phyloP scores from a whole-genome alignment of 2,888 invertebrate species.

The Neoascia interrupta region DNA sequence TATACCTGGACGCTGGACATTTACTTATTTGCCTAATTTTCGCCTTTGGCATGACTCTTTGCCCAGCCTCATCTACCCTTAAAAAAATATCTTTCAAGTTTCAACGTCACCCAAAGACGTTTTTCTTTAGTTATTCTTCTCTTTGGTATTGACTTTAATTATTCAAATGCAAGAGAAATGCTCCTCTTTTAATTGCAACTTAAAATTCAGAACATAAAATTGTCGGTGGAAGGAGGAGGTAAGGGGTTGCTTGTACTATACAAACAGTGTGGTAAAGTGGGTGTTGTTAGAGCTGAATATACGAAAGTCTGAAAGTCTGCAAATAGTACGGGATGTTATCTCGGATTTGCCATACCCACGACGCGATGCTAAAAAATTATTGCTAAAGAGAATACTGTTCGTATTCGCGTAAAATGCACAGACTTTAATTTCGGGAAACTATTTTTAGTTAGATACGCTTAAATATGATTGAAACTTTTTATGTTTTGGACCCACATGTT shows the following conservation, averaged over 20 bases:
- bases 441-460: too few species aligned
- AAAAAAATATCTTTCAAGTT: constrained; percentile 22
- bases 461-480: too few species aligned
- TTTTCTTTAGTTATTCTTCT: constrained; percentile 45
- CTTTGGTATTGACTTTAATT: constrained; percentile 63
- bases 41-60: constrained; percentile 5
- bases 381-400: too few species aligned
- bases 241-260: constrained; percentile 15
- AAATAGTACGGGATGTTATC: too few species aligned
- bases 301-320: background rate
- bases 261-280: too few species aligned
- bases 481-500: too few species aligned
- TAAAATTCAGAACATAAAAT: constrained; percentile 77
- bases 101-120: constrained; percentile 42
- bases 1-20: constrained; percentile 64
- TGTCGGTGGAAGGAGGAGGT: constrained; percentile 71
- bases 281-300: background rate
- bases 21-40: constrained; percentile 63
- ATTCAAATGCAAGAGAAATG: constrained; percentile 65
- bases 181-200: constrained; percentile 76
- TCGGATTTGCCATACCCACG: too few species aligned
- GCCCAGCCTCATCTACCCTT: background rate
- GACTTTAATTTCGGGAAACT: too few species aligned
- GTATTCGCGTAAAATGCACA: too few species aligned
- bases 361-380: too few species aligned